phyloP scores from a whole-genome alignment of 2,113 vertebrate genomes.

The Charina bottae region DNA sequence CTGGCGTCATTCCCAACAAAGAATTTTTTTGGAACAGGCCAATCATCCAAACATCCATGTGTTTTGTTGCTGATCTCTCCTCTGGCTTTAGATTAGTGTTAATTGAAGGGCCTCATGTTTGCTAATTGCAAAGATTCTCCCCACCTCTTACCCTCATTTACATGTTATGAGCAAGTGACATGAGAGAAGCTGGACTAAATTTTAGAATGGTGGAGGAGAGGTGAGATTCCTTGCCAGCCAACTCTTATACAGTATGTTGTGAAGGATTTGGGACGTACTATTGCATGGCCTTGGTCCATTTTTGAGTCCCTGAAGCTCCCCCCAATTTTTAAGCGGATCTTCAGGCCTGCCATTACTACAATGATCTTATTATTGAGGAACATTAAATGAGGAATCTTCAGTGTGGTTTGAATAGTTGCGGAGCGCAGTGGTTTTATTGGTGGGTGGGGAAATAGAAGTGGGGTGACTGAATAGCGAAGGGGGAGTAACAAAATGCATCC shows the following conservation, averaged over 20 bases:
- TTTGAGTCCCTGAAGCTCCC: neutral
- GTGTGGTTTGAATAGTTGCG: neutral
- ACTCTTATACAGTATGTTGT: neutral
- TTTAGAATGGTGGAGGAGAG: neutral
- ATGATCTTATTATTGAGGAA: neutral
- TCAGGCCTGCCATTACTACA: neutral
- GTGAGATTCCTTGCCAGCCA: neutral
- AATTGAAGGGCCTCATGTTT: neutral
- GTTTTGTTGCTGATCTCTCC: constrained; percentile 32
- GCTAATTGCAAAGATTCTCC: neutral
- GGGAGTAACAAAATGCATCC: neutral
- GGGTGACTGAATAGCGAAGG: neutral
- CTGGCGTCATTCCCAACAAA: neutral
- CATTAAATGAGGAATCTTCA: neutral
- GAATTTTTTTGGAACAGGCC: constrained; percentile 31
- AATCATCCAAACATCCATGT: constrained; percentile 38
- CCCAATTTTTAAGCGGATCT: neutral
- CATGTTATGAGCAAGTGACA: neutral
- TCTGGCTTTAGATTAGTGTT: neutral
- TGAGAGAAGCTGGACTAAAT: neutral
- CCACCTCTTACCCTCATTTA: neutral
- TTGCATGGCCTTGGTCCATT: neutral
- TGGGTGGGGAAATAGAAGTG: neutral
- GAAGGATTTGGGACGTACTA: neutral
- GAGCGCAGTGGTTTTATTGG: neutral